Evolutionary conservation across 64 coral and sea anemone genomes (phyloP).

Genomic region (Montipora capricornis): DNA sequence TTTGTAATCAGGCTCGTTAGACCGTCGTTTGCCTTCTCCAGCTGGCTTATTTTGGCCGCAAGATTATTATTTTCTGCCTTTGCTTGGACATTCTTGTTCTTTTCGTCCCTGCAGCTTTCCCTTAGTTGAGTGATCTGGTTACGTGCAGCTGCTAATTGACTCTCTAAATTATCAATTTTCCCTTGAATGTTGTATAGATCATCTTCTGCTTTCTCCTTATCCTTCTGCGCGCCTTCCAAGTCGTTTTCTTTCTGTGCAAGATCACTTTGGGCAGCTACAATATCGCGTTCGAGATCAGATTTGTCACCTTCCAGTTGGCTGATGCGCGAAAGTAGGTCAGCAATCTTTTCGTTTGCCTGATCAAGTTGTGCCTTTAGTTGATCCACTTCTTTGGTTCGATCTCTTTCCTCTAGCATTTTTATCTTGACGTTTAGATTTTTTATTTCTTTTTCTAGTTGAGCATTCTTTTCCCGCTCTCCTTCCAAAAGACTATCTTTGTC

Average conservation of each 20-base stretch:
- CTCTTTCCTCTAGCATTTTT: constrained; percentile 73
- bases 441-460: constrained; percentile 70
- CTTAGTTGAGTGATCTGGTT: constrained; percentile 91
- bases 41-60: constrained; percentile 69
- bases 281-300: constrained; percentile 75
- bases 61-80: constrained; percentile 80
- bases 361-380: constrained; percentile 86
- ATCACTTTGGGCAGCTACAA: constrained; percentile 75
- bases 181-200: constrained; percentile 77
- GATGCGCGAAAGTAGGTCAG: constrained; percentile 62
- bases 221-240: constrained; percentile 70
- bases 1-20: constrained; percentile 75
- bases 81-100: constrained; percentile 81
- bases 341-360: constrained; percentile 73
- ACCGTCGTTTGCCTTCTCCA: constrained; percentile 77
- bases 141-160: constrained; percentile 81
- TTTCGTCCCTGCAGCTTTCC: constrained; percentile 87
- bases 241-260: constrained; percentile 86
- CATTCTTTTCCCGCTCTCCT: constrained; percentile 75
- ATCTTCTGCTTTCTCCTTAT: constrained; percentile 88
- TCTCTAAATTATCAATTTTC: constrained; percentile 87
- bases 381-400: constrained; percentile 87
- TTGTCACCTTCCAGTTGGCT: constrained; percentile 87
- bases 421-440: constrained; percentile 65
- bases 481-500: constrained; percentile 73